Conservation (phyloP, 2,797 vertebrate species). For the Phyllotis vaccarum region DNA sequence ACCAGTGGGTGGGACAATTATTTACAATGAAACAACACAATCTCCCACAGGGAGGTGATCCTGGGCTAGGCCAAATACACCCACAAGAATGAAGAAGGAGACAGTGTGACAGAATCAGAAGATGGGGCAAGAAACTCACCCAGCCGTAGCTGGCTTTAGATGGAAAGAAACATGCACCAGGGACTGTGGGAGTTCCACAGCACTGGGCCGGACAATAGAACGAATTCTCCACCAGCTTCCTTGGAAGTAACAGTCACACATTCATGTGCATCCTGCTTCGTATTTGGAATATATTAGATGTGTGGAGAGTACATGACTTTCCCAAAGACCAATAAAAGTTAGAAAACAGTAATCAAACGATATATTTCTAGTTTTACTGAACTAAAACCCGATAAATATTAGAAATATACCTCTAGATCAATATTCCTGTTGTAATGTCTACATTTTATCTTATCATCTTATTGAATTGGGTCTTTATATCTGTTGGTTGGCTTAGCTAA, state of each 20-base stretch:
- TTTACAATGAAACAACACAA: too few species aligned
- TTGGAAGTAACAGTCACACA: background rate
- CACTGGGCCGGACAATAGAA: background rate
- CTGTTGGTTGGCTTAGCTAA: background rate
- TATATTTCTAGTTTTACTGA: background rate
- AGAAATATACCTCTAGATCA: constrained; percentile 6
- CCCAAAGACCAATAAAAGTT: background rate
- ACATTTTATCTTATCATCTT: background rate
- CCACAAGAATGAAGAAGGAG: background rate
- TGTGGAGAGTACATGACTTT: background rate
- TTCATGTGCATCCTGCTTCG: background rate
- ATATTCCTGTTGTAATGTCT: background rate
- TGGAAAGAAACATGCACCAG: background rate
- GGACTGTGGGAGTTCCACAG: background rate
- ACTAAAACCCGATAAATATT: background rate
- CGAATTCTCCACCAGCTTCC: background rate
- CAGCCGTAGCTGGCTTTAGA: background rate
- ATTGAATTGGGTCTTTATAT: background rate
- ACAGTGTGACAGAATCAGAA: background rate
- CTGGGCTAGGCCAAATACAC: background rate
- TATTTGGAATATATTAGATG: background rate
- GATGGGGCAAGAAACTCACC: background rate
- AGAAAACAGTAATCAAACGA: background rate
- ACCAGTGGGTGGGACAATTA: too few species aligned
- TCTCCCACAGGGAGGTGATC: background rate